These are phyloP conservation scores for Stercorarius parasiticus DNA, from an alignment of 2,113 vertebrate genomes.

Conservation along the genomic window DNA sequence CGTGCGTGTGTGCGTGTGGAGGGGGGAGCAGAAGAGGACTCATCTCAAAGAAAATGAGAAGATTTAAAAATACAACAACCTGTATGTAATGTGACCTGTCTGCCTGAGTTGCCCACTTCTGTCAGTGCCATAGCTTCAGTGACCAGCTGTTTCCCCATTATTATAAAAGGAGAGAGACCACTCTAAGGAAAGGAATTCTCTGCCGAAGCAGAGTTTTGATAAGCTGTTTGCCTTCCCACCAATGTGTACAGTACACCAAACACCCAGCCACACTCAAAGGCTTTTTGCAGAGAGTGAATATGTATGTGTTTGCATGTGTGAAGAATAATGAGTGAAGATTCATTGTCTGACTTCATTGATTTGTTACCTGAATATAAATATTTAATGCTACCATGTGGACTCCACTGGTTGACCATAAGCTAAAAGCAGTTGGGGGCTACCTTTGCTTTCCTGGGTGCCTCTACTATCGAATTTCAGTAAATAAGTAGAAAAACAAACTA, in stretches of 20 bases:
- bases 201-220: neutral
- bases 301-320: neutral
- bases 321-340: neutral
- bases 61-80: neutral
- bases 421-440: neutral
- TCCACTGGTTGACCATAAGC: neutral
- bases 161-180: neutral
- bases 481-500: neutral
- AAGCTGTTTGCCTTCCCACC: neutral
- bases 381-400: neutral
- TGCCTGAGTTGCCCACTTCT: neutral
- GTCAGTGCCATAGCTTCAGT: neutral
- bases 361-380: neutral
- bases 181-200: neutral
- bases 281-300: neutral
- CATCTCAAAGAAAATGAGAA: rapidly evolving
- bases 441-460: neutral
- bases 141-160: neutral
- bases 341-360: neutral
- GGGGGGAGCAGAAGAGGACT: neutral
- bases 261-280: neutral
- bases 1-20: rapidly evolving
- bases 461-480: neutral
- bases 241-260: neutral
- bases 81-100: neutral